Base-by-base conservation (phyloP, 2,797 vertebrate species). In the Pyrocephalus nanus region DNA sequence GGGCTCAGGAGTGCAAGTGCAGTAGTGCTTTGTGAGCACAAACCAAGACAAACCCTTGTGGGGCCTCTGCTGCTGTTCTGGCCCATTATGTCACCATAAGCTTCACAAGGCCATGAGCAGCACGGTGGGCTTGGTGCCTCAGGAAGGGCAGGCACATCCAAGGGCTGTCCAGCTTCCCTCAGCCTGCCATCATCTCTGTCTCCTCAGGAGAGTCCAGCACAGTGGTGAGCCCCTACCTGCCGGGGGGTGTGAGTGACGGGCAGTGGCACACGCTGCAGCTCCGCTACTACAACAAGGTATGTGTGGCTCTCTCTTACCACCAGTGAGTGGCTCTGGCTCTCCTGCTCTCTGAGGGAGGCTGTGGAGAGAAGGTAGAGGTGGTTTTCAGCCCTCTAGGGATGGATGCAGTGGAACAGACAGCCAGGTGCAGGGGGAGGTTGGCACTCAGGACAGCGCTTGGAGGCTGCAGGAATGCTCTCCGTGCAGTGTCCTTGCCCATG, bases 281-380 rank as follows among this genome's bases (percentile, higher is more conserved):
- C 92, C 98, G 92, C 95, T 99, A 99, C 97, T 99, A 99, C 97
- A 99, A 99, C 98, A 99, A 99, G 99, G 99, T 99, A 95, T 0
- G 0, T 5, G 0, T 2, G 32, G 36, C 51, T 26, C 11, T 45
- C 43, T 45, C 22, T 76, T 4, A 16, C 45, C 0, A 0, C 0
- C 1, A 29, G n/a, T 1, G 2, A 69, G 36, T 0, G 0, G 23
- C 60, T 71, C 67, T 54, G 45, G 6, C 17, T 48, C 23, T 38
- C 50, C 34, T 81, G 61, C 38, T 38, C 45, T 15, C 1, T 8
- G 23, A 8, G 32, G 8, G 12, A 27, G 30, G 21, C 45, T 75
- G 32, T 54, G 48, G 48, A 64, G 48, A 32, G 71, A 70, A 75
- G 48, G 45, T 32, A 57, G 55, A 71, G 20, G 9, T 32, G 15